These are phyloP conservation scores for Drosophila limbata DNA, from an alignment of 2,888 invertebrate genomes.

Conservation along the genomic window DNA sequence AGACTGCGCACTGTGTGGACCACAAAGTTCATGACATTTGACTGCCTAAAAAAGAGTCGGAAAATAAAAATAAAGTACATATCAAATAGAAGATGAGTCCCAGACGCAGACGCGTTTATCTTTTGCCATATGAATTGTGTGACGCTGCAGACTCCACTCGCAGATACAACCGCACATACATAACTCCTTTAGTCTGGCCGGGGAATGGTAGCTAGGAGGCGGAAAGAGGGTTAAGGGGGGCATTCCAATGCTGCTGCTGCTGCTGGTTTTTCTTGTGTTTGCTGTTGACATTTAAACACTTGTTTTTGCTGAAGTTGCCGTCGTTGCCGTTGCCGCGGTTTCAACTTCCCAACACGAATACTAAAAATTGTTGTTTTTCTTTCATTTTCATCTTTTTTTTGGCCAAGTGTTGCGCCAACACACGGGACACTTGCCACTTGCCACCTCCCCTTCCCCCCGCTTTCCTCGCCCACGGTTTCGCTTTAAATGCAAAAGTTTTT, in stretches of 20 bases:
- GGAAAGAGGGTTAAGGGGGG: background rate
- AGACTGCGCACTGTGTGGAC: conserved; percentile 25
- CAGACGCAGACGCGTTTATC: conserved; percentile 48
- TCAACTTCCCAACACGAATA: conserved; percentile 62
- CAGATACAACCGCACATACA: conserved; percentile 31
- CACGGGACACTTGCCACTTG: conserved; percentile 40
- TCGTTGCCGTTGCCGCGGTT: conserved; percentile 51
- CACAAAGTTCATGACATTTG: conserved; percentile 65
- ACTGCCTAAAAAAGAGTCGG: conserved; percentile 12
- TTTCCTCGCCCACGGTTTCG: conserved; percentile 17
- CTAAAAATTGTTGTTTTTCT: conserved; percentile 43
- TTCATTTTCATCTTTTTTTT: conserved; percentile 28
- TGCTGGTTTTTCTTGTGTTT: conserved; percentile 65
- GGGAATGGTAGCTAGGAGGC: background rate
- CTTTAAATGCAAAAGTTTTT: conserved; percentile 80
- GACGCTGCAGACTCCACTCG: conserved; percentile 40
- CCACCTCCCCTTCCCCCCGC: background rate
- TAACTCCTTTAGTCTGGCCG: conserved; percentile 54
- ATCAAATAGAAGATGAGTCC: conserved; percentile 66
- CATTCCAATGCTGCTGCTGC: conserved; percentile 40
- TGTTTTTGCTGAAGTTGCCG: conserved; percentile 58
- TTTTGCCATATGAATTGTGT: conserved; percentile 68
- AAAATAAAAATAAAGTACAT: conserved; percentile 8
- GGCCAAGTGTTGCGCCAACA: conserved; percentile 78
- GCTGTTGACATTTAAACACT: conserved; percentile 78